A percentile compares a stretch with the other conserved stretches of the same genome.
Conservation (phyloP, 2,888 invertebrate species). For the Steromphala cineraria region DNA sequence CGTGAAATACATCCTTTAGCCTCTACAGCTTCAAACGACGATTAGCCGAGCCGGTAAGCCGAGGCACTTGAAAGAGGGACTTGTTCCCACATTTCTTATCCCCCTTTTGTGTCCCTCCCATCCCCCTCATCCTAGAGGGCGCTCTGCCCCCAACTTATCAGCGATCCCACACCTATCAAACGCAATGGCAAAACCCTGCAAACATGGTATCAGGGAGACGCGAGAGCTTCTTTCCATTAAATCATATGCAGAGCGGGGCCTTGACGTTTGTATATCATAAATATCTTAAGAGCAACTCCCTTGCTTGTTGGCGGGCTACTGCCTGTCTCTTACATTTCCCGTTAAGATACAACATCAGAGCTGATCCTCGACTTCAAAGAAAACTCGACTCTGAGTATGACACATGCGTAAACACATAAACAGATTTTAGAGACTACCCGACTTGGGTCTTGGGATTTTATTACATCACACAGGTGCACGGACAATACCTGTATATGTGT, state of each 20-base stretch:
- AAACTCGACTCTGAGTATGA: background rate
- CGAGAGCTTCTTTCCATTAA: background rate
- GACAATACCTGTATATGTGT: too few relatives aligned
- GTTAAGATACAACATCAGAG: conserved; percentile 17
- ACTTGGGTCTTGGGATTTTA: background rate
- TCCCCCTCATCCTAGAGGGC: background rate
- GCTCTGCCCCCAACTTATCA: background rate
- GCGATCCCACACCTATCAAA: background rate
- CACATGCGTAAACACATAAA: background rate
- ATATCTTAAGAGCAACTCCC: background rate
- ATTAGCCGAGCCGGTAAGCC: background rate
- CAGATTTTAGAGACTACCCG: background rate
- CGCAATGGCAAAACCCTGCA: background rate
- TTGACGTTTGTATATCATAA: conserved; percentile 16
- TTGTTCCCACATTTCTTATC: background rate
- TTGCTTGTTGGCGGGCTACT: background rate
- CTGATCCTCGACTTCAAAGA: background rate
- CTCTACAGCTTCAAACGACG: background rate
- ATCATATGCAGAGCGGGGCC: background rate
- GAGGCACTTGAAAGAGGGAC: background rate
- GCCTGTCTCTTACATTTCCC: conserved; percentile 12
- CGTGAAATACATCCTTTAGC: too few relatives aligned
- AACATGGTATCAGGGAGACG: background rate
- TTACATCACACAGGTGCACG: background rate
- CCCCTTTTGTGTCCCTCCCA: background rate